Conservation (phyloP, 2,888 invertebrate species). For the Ormyrus rosae region DNA sequence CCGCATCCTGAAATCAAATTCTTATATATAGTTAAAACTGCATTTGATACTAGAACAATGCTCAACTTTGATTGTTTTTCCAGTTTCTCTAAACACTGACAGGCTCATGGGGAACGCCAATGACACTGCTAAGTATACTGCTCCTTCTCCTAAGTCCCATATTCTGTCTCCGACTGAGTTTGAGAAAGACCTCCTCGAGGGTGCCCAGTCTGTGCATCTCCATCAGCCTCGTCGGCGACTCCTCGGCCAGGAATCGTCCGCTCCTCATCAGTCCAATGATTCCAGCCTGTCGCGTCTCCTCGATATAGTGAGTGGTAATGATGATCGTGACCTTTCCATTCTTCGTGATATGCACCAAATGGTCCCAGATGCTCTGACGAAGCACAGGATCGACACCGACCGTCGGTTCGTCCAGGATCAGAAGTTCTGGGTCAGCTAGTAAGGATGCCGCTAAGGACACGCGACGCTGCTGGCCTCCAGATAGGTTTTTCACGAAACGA, state of each 20-base stretch:
- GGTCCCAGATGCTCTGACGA: conserved; percentile 91
- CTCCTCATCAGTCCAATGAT: conserved; percentile 90
- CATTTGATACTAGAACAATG: too few relatives aligned
- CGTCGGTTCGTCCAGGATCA: conserved; percentile 95
- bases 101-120: conserved; percentile 74
- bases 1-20: conserved; percentile 63
- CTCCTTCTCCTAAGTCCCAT: conserved; percentile 88
- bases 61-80: not conserved
- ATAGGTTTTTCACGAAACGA: conserved; percentile 85
- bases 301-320: conserved; percentile 92
- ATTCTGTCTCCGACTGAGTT: conserved; percentile 88
- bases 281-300: conserved; percentile 90
- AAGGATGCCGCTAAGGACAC: conserved; percentile 93
- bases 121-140: conserved; percentile 86
- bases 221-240: conserved; percentile 85
- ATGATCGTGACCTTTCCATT: conserved; percentile 87
- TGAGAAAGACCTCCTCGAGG: conserved; percentile 88
- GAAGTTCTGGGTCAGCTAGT: conserved; percentile 90
- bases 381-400: conserved; percentile 95
- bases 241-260: conserved; percentile 90
- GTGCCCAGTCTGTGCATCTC: conserved; percentile 84
- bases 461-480: conserved; percentile 93
- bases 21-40: not conserved
- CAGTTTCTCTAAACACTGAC: conserved; percentile 62
- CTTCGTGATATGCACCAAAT: conserved; percentile 86